Evolutionary conservation across 2,888 invertebrate genomes (phyloP).

Genomic region (Eurytoma adleriae): DNA sequence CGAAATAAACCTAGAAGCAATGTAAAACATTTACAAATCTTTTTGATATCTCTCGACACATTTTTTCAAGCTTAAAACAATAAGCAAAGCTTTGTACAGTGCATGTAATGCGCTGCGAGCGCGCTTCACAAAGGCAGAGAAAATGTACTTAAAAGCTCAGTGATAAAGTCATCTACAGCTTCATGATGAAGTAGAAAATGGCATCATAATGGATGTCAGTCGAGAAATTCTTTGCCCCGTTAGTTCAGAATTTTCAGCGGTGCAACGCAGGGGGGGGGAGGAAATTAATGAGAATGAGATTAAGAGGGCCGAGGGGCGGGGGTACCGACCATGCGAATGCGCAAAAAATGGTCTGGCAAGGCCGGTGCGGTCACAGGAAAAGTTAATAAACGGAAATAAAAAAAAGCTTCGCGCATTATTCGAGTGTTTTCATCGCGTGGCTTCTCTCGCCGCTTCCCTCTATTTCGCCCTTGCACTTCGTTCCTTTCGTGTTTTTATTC

Average conservation of each 20-base stretch:
- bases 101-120: not conserved
- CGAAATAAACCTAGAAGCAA: too few species aligned
- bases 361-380: conserved; percentile 6
- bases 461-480: not conserved
- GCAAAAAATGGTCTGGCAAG: not conserved
- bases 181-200: conserved; percentile 20
- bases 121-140: not conserved
- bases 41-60: too few species aligned
- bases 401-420: conserved; percentile 22
- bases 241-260: conserved; percentile 12
- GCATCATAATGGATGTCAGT: conserved; percentile 3
- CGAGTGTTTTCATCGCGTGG: conserved; percentile 8
- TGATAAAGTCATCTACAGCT: not conserved
- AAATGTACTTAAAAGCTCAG: not conserved
- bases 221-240: conserved; percentile 20
- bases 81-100: too few species aligned
- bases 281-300: conserved; percentile 32
- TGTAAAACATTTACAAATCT: too few species aligned
- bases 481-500: conserved; percentile 10
- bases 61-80: too few species aligned
- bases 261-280: not conserved
- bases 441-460: not conserved
- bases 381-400: conserved; percentile 34
- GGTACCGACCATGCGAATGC: not conserved
- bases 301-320: not conserved